These are phyloP conservation scores for Patella caerulea DNA, from an alignment of 2,888 invertebrate genomes.

Conservation along the genomic window DNA sequence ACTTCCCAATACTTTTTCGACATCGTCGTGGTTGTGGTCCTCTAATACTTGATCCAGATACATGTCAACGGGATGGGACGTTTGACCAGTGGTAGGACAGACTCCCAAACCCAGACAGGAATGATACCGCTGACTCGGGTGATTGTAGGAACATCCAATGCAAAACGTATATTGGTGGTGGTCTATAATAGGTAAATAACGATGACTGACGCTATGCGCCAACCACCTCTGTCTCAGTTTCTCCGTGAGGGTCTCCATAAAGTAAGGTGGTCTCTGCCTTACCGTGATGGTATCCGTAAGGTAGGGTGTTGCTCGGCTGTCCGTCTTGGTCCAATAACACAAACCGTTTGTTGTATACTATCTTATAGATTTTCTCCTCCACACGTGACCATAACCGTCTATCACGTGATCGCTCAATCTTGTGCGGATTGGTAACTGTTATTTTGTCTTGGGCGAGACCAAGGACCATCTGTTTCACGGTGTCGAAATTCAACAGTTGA, in stretches of 20 bases:
- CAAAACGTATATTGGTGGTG: neutral
- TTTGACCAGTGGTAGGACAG: neutral
- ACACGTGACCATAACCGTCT: neutral
- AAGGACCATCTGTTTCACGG: neutral
- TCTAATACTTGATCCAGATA: neutral
- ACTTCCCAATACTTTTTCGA: neutral
- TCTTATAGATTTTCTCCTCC: neutral
- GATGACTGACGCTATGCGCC: no score
- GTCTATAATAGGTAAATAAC: neutral
- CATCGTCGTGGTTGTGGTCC: neutral
- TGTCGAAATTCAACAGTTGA: neutral
- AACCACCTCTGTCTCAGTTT: conserved; percentile 10
- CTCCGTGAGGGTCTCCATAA: neutral
- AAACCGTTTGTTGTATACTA: neutral
- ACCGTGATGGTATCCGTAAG: no score
- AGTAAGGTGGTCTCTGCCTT: neutral
- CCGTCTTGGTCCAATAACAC: no score
- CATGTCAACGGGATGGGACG: neutral
- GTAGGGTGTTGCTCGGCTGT: no score
- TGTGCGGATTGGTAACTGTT: neutral
- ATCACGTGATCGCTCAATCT: neutral
- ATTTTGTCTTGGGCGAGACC: neutral
- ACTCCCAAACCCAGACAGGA: neutral
- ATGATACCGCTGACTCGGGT: neutral
- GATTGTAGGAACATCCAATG: neutral